Percentiles rank a stretch among this genome's conserved stretches.
phyloP scores from a whole-genome alignment of 1,140 invertebrate genomes.

The Bombus superbus region DNA sequence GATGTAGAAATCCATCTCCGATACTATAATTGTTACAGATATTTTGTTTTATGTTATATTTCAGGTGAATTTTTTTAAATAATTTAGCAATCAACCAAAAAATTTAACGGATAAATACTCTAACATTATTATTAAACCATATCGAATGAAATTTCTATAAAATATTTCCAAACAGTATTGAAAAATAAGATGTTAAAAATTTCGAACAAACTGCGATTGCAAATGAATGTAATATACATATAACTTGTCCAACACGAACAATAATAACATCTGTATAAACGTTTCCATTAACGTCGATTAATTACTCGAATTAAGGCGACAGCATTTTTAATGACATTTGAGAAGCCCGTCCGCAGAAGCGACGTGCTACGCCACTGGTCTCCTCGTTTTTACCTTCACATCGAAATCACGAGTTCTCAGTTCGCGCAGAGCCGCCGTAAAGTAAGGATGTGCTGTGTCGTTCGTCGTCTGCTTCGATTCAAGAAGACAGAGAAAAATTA shows the following conservation, averaged over 20 bases:
- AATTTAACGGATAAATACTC: not conserved
- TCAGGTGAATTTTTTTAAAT: not conserved
- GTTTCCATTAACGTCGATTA: no score
- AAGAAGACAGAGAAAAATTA: constrained; percentile 11
- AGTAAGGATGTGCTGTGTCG: constrained; percentile 25
- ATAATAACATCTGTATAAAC: not conserved
- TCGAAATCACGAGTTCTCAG: constrained; percentile 40
- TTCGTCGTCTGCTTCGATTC: not conserved
- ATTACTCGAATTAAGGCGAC: not conserved
- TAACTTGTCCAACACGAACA: not conserved
- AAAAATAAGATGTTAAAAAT: not conserved
- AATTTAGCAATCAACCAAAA: not conserved
- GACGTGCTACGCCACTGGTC: constrained; percentile 23
- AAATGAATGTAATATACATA: not conserved
- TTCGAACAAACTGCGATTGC: not conserved
- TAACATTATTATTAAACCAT: not conserved
- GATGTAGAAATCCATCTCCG: no score
- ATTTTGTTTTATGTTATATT: not conserved
- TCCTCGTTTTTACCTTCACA: not conserved
- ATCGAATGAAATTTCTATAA: not conserved
- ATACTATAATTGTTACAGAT: no score
- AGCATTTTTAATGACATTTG: not conserved
- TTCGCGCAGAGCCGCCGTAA: constrained; percentile 54
- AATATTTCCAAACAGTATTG: not conserved
- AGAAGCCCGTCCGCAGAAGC: not conserved